A percentile compares a stretch with the other conserved stretches of the same genome.
These are phyloP conservation scores for Tholera decimalis DNA, from an alignment of 2,888 invertebrate genomes.

Conservation along the genomic window DNA sequence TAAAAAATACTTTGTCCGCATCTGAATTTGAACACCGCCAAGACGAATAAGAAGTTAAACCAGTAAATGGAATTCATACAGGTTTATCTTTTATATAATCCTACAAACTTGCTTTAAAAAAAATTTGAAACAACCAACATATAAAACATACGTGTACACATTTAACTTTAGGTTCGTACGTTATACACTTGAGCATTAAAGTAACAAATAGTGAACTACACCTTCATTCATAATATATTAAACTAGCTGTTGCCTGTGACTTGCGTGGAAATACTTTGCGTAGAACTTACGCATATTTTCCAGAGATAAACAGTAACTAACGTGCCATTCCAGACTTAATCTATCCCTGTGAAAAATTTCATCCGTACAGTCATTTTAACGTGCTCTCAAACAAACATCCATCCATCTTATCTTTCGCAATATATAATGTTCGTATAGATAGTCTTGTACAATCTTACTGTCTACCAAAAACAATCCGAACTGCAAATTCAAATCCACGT, in stretches of 20 bases:
- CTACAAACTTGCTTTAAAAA: background rate
- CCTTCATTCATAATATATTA: background rate
- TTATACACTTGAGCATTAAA: background rate
- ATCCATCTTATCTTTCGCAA: too few species aligned
- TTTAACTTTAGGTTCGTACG: background rate
- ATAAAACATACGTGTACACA: background rate
- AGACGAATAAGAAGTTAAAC: background rate
- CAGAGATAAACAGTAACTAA: too few species aligned
- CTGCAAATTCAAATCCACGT: conserved; percentile 73
- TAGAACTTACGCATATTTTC: too few species aligned
- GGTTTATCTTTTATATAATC: too few species aligned
- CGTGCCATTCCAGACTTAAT: too few species aligned
- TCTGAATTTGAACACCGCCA: background rate
- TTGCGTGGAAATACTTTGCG: too few species aligned
- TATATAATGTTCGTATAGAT: too few species aligned
- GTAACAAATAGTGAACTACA: background rate
- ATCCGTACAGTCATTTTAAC: too few species aligned
- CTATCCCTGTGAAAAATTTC: too few species aligned
- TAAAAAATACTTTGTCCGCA: background rate
- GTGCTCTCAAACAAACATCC: too few species aligned
- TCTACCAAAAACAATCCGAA: conserved; percentile 79
- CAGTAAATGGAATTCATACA: background rate
- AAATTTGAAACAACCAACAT: background rate
- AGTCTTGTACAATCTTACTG: conserved; percentile 68
- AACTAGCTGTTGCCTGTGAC: too few species aligned